Conservation (phyloP, 2,113 vertebrate genomes). For the Ophiodon elongatus region DNA sequence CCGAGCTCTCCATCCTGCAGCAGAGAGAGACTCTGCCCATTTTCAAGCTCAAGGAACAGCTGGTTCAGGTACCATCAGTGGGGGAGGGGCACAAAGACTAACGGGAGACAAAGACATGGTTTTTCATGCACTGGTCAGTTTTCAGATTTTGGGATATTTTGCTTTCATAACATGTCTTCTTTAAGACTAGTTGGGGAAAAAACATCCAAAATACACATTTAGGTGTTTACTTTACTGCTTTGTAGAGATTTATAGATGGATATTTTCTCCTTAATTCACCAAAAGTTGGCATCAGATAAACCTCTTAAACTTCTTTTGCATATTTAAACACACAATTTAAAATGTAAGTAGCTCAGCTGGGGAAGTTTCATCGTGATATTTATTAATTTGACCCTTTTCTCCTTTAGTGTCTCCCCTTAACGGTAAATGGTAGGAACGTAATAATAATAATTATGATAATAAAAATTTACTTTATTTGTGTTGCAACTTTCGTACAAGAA, state of each 20-base stretch:
- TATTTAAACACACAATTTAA: neutral
- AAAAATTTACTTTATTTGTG: neutral
- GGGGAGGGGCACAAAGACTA: neutral
- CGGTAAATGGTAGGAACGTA: neutral
- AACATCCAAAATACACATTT: neutral
- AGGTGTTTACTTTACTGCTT: neutral
- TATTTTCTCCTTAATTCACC: too few relatives aligned
- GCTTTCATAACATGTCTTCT: neutral
- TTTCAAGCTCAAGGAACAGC: conserved; percentile 93
- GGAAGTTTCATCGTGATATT: neutral
- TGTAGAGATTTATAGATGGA: neutral
- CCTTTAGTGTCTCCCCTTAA: too few relatives aligned
- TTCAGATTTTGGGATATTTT: neutral
- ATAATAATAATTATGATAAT: neutral
- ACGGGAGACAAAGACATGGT: too few relatives aligned
- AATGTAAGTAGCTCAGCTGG: neutral
- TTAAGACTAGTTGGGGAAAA: neutral
- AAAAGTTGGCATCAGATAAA: neutral
- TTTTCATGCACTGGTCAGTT: too few relatives aligned
- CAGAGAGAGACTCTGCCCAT: conserved; percentile 95
- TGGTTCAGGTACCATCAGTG: conserved; percentile 86
- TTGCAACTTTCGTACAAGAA: neutral
- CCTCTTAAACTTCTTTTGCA: neutral
- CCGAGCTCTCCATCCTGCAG: conserved; percentile 92
- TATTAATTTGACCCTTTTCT: too few relatives aligned